Percentiles rank a stretch among this genome's conserved stretches.
Conservation (phyloP, 2,113 vertebrate species). For the Tragelaphus imberbis region DNA sequence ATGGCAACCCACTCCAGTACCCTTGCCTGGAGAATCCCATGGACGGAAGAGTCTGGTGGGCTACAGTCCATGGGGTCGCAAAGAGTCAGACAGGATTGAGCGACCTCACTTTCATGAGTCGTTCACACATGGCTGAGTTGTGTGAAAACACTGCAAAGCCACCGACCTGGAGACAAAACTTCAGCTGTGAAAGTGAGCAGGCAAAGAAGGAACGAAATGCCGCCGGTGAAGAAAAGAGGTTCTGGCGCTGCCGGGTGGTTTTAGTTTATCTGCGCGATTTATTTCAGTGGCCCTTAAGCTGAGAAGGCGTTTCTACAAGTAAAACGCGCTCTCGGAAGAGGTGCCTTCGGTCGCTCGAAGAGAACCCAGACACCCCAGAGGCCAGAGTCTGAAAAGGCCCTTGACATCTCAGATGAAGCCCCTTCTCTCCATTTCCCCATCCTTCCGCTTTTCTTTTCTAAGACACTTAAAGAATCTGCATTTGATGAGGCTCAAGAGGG, state of each 20-base stretch:
- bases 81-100: background rate
- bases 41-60: background rate
- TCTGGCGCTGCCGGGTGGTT: background rate
- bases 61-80: background rate
- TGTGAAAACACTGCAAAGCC: background rate
- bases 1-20: background rate
- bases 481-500: conserved; percentile 41
- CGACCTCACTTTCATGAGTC: background rate
- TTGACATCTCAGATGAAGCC: conserved; percentile 16
- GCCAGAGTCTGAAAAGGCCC: background rate
- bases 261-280: background rate
- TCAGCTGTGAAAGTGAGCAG: background rate
- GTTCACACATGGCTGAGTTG: background rate
- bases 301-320: conserved; percentile 40
- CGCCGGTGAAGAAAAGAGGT: background rate
- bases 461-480: background rate
- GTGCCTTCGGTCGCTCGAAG: background rate
- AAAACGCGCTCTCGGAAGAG: conserved; percentile 36
- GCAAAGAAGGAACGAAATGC: background rate
- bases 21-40: background rate
- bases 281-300: conserved; percentile 1
- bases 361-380: background rate
- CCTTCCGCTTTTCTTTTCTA: conserved; percentile 5
- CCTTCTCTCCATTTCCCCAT: background rate
- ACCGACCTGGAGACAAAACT: background rate